Evolutionary conservation across 2,888 invertebrate species (phyloP).

Genomic region (Branchellion lobata): DNA sequence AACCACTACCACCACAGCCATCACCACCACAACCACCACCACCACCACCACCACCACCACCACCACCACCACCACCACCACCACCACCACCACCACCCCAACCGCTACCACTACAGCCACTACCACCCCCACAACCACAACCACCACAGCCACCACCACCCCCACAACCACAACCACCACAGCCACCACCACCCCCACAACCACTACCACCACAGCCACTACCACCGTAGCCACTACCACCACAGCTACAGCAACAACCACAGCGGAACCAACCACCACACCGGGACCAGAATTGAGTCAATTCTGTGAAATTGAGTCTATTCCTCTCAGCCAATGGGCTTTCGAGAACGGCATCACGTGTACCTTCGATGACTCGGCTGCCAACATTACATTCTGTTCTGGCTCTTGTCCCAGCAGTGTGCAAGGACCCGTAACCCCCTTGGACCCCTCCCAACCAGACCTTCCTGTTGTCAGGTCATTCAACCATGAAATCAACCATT

Average conservation of each 20-base stretch:
- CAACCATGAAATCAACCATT: no score
- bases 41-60: neutral
- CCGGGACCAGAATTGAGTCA: neutral
- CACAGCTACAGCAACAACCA: neutral
- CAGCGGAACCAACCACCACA: neutral
- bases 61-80: neutral
- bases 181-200: neutral
- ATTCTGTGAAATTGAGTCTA: neutral
- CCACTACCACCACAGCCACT: neutral
- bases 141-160: neutral
- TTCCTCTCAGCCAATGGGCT: slow-evolving; percentile 19
- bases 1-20: neutral
- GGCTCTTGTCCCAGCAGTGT: neutral
- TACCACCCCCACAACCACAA: neutral
- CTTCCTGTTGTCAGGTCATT: neutral
- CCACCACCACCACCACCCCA: slow-evolving; percentile 5
- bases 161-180: neutral
- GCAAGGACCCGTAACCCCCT: neutral
- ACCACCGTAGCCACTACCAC: no score
- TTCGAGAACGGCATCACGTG: slow-evolving; percentile 17
- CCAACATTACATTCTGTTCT: neutral
- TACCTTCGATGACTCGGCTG: neutral
- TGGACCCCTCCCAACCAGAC: neutral
- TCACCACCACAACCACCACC: neutral
- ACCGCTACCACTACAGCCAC: neutral